Evolutionary conservation across 1,140 invertebrate genomes (phyloP).

Genomic region (Pogonognathellus flavescens): DNA sequence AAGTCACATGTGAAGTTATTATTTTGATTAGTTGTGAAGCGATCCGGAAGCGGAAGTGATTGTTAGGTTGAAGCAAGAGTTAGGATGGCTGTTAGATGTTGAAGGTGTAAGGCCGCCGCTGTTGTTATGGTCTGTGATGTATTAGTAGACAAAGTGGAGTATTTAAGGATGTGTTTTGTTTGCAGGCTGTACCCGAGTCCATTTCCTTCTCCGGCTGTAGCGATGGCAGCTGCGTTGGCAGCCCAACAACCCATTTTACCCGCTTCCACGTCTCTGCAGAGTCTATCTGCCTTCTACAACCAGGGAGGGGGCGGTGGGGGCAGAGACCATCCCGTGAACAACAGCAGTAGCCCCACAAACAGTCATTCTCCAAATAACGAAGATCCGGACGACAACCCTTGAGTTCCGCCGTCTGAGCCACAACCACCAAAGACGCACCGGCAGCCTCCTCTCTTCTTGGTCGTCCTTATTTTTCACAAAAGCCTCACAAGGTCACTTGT

Average conservation of each 20-base stretch:
- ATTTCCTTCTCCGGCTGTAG: conserved; percentile 69
- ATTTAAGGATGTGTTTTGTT: conserved; percentile 46
- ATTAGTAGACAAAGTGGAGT: neutral
- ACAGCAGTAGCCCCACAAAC: conserved; percentile 64
- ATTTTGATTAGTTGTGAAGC: no score
- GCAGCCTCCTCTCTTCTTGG: neutral
- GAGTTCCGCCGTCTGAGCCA: conserved; percentile 5
- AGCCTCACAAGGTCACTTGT: no score
- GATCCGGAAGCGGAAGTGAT: neutral
- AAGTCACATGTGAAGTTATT: no score
- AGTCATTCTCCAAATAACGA: conserved; percentile 65
- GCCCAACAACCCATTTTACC: conserved; percentile 75
- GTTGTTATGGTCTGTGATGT: no score
- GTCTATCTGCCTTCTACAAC: conserved; percentile 77
- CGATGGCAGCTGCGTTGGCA: conserved; percentile 71
- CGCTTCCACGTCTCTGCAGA: conserved; percentile 74
- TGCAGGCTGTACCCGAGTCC: conserved; percentile 75
- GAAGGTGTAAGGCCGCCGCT: no score
- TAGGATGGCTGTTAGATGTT: neutral
- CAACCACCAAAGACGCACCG: neutral
- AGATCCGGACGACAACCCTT: conserved; percentile 65
- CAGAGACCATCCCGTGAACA: conserved; percentile 53
- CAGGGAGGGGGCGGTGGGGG: conserved; percentile 64
- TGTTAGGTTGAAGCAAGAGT: neutral
- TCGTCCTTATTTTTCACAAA: no score